Evolutionary conservation across 2,888 invertebrate species (phyloP).

Genomic region (Lissonota sp.): DNA sequence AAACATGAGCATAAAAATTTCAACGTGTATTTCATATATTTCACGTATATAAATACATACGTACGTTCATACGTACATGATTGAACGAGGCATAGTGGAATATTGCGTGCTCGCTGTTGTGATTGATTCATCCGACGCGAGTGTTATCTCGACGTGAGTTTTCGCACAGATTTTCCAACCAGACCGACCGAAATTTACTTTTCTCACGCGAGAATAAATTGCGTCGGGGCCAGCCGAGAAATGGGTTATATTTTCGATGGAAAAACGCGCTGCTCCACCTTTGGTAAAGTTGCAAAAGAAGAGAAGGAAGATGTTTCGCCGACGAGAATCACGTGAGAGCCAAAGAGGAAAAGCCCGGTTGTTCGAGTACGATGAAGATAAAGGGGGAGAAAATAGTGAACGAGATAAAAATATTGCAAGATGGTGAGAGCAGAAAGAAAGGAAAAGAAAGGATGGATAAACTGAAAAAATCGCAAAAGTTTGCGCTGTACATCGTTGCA

Average conservation of each 20-base stretch:
- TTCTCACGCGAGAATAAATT: slow-evolving; percentile 49
- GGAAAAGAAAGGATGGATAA: neutral
- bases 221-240: slow-evolving; percentile 10
- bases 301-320: slow-evolving; percentile 61
- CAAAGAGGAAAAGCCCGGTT: neutral
- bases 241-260: slow-evolving; percentile 4
- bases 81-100: slow-evolving; percentile 1
- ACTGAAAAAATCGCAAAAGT: neutral
- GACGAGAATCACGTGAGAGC: slow-evolving; percentile 56
- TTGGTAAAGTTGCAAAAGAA: slow-evolving; percentile 56
- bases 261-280: neutral
- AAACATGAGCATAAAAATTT: neutral
- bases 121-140: slow-evolving; percentile 34
- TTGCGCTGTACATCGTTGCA: too few species aligned
- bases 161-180: slow-evolving; percentile 7
- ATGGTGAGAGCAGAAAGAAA: neutral
- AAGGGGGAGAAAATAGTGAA: neutral
- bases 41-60: neutral
- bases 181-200: slow-evolving; percentile 13
- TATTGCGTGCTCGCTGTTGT: slow-evolving; percentile 26
- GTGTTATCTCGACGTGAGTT: slow-evolving; percentile 2
- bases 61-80: neutral
- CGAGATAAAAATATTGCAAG: neutral
- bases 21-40: neutral
- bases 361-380: neutral